Conservation (phyloP, 35 echinoderm and acorn worm species). For the Diadema setosum region DNA sequence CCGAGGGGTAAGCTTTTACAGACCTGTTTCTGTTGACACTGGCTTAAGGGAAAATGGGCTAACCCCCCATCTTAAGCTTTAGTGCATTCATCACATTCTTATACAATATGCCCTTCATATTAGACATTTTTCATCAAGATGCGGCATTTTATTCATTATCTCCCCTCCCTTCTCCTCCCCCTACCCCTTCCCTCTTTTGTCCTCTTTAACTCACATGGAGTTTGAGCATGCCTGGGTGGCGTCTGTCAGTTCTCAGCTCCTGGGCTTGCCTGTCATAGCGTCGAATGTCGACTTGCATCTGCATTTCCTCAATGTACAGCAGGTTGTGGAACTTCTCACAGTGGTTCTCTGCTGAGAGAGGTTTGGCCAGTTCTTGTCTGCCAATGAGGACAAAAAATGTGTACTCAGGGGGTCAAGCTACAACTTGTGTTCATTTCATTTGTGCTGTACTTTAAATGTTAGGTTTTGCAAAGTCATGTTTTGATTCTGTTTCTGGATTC, state of each 20-base stretch:
- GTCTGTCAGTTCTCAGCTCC: background rate
- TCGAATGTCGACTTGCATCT: slow-evolving; percentile 69
- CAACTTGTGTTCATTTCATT: too few relatives aligned
- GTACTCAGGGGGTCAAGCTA: too few relatives aligned
- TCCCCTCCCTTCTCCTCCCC: background rate
- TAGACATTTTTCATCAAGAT: background rate
- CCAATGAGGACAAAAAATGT: too few relatives aligned
- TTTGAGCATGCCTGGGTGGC: slow-evolving; percentile 1
- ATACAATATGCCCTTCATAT: background rate
- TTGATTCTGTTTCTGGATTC: too few relatives aligned
- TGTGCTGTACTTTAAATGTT: too few relatives aligned
- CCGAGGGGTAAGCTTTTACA: too few relatives aligned
- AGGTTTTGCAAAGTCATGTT: too few relatives aligned
- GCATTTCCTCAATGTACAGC: slow-evolving; percentile 34
- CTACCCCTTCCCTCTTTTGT: too few relatives aligned
- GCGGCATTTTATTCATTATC: background rate
- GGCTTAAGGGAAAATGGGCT: too few relatives aligned
- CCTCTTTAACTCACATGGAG: slow-evolving; percentile 49
- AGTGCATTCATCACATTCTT: too few relatives aligned
- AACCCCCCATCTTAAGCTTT: too few relatives aligned
- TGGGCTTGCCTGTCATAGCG: slow-evolving; percentile 28
- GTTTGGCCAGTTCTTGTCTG: slow-evolving; percentile 11
- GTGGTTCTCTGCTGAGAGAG: slow-evolving; percentile 18
- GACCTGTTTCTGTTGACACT: too few relatives aligned
- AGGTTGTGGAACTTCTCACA: slow-evolving; percentile 18